Evolutionary conservation across 2,113 vertebrate species (phyloP), one percentile per base, ranked within the genome.

Genomic region (Baryphthengus martii): DNA sequence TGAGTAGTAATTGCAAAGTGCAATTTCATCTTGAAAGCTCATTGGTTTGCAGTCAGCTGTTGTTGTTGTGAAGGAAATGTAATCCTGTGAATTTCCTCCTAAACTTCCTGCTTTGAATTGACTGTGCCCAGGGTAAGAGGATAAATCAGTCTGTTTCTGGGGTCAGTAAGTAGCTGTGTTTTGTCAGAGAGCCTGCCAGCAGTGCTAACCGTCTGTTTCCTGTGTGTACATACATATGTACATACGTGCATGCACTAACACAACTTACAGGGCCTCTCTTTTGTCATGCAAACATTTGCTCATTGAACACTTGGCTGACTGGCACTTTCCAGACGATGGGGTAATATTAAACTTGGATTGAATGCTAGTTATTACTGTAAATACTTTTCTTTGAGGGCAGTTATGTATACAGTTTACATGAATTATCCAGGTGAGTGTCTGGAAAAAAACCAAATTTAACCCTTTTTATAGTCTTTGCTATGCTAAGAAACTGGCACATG

Each of bases 161-260:
- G 19, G 19, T 85, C 61, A 55, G 35, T 62, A 52, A 76, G 19
- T 24, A n/a, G 19, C 5, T 76, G 42, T 59, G n/a, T 10, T 85
- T 87, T 77, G n/a, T 61, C n/a, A 28, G 17, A 44, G 37, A 61
- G 58, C 39, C 58, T 76, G 31, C 62, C 40, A 18, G 14, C 44
- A 31, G 24, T 72, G 33, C 35, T 45, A 6, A 10, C 20, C 47
- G 56, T 9, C 26, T n/a, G n/a, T n/a, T n/a, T n/a, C n/a, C n/a
- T n/a, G 0, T 37, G 26, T 28, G 11, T 18, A 37, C 17, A 8
- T n/a, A 15, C 7, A 5, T 14, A 12, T 28, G 16, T 40, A 29
- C 17, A 4, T 2, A 4, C 12, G 39, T 1, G 4, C 3, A 2
- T 19, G 21, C 33, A 25, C 23, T 8, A 37, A 11, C 28, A 50